Percentiles rank a stretch among this genome's conserved stretches.
Evolutionary conservation across 2,797 vertebrate species (phyloP).

Genomic region (Sternarchorhynchus goeldii): DNA sequence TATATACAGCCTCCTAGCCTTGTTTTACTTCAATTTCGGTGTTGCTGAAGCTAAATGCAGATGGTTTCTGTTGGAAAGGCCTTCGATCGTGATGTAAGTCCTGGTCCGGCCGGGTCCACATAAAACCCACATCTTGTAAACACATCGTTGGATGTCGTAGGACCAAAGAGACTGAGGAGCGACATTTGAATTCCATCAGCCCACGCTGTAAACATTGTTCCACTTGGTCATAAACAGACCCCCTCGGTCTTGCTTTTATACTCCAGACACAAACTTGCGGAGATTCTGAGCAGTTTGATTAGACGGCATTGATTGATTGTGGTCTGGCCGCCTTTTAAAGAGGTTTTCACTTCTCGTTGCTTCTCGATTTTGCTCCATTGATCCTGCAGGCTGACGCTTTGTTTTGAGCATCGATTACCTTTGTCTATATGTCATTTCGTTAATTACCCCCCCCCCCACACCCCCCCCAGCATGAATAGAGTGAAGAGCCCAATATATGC

Average conservation of each 20-base stretch:
- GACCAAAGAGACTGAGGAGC: slow-evolving; percentile 17
- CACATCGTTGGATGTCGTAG: slow-evolving; percentile 5
- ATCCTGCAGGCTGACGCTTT: slow-evolving; percentile 48
- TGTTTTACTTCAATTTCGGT: not conserved
- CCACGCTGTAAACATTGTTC: slow-evolving; percentile 40
- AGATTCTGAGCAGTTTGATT: slow-evolving; percentile 48
- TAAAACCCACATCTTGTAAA: slow-evolving; percentile 35
- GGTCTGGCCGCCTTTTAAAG: slow-evolving; percentile 55
- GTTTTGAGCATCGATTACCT: slow-evolving; percentile 40
- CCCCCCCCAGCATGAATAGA: slow-evolving; percentile 31
- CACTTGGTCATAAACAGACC: slow-evolving; percentile 25
- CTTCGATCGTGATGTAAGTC: not conserved
- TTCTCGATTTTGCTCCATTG: slow-evolving; percentile 53
- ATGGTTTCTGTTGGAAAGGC: slow-evolving; percentile 21
- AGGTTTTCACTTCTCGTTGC: slow-evolving; percentile 55
- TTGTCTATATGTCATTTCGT: slow-evolving; percentile 46
- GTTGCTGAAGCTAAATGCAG: not conserved
- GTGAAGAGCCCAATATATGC: slow-evolving; percentile 23
- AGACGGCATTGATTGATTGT: slow-evolving; percentile 60
- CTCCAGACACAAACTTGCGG: slow-evolving; percentile 35
- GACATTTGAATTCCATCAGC: slow-evolving; percentile 24
- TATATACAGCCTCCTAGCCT: not conserved
- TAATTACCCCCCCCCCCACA: slow-evolving; percentile 44
- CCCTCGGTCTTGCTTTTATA: slow-evolving; percentile 3
- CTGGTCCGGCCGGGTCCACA: slow-evolving; percentile 1